Evolutionary conservation across 2,797 vertebrate genomes (phyloP), one percentile per base, ranked within the genome.

Genomic region (Malacoctenus gilli): DNA sequence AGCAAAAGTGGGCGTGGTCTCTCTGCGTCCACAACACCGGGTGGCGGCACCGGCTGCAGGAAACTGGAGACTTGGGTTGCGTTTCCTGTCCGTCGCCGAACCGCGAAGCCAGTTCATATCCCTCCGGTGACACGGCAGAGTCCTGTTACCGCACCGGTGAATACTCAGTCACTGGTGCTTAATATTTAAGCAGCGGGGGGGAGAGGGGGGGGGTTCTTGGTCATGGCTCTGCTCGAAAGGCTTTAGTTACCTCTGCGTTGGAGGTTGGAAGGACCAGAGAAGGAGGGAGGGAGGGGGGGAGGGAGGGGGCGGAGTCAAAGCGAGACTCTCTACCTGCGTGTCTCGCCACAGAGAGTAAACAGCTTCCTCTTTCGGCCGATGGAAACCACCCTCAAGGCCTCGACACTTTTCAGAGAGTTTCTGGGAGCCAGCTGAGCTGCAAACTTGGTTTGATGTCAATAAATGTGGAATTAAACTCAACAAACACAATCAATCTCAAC

Each of bases 111-210:
- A 51, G 39, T 68, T 69, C 42, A 34, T 60, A 22, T 73, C 28
- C 42, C 23, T 68, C 64, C 50, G 47, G 39, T 65, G 52, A 74
- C 61, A 59, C 40, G 28, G 34, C 42, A 61, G 73, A 57, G 59
- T 85, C 79, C 48, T 52, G 72, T 85, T 84, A 81, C 85, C 18
- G 19, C 59, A 31, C 40, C 49, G 36, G 52, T 58, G 59, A 65
- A 36, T 50, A 23, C 60, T 66, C 63, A 34, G 61, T 76, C 72
- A 76, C 61, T 32, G 66, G 11, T 64, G 62, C 50, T 89, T 84
- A 89, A 91, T 91, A 87, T 89, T 91, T 89, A 90, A 91, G 75
- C 67, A 69, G 55, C 3, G 40, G 50, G 61, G 50, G 10, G 20
- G 77, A 69, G 55, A 3, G 40, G 50, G 61, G 50, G 10, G 20